phyloP scores from a whole-genome alignment of 2,797 vertebrate species.

The Melanitta fusca region DNA sequence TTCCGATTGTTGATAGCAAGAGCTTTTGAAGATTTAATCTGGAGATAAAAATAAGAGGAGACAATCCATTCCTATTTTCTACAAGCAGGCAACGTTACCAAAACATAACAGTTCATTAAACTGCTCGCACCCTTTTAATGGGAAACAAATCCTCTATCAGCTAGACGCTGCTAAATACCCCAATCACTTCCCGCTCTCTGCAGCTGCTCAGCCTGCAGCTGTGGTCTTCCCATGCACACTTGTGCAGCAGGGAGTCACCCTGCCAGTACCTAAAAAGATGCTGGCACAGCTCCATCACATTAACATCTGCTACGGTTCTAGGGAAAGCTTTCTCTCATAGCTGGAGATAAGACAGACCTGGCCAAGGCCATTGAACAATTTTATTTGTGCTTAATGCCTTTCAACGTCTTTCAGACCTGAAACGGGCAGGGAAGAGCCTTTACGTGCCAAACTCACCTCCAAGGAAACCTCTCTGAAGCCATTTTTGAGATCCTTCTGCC shows the following conservation, averaged over 20 bases:
- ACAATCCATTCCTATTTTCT: background rate
- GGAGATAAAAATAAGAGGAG: background rate
- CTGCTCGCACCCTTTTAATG: background rate
- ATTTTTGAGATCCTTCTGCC: background rate
- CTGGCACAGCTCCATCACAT: background rate
- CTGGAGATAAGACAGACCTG: background rate
- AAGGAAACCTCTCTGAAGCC: background rate
- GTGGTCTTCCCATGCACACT: background rate
- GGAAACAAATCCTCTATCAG: background rate
- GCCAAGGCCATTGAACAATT: background rate
- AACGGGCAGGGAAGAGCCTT: background rate
- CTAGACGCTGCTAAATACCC: background rate
- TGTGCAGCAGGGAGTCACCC: background rate
- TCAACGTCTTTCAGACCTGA: fast-evolving
- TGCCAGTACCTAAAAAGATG: background rate
- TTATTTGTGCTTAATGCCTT: background rate
- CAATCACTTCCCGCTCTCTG: background rate
- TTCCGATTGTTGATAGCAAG: background rate
- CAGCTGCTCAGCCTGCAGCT: background rate
- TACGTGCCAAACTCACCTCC: too few species aligned
- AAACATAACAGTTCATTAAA: background rate
- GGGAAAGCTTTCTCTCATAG: background rate
- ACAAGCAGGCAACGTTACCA: background rate
- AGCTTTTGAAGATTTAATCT: background rate
- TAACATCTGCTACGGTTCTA: background rate